Evolutionary conservation across 2,888 invertebrate genomes (phyloP).

Genomic region (Tridacna gigas): DNA sequence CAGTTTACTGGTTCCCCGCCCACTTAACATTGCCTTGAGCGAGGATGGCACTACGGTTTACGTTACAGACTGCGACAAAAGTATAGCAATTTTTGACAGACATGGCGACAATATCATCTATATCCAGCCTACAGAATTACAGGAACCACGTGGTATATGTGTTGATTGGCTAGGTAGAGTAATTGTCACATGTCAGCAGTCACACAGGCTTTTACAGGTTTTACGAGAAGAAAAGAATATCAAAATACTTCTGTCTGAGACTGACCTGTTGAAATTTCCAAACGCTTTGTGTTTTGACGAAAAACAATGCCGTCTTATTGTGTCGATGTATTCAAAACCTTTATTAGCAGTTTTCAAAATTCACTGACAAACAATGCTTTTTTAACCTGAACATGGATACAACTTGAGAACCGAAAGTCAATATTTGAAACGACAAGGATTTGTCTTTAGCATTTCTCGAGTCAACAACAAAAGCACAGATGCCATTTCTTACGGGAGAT

Average conservation of each 20-base stretch:
- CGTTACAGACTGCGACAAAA: conserved; percentile 36
- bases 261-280: conserved; percentile 11
- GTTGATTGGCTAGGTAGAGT: conserved; percentile 35
- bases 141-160: conserved; percentile 40
- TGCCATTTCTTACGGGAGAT: too few species aligned
- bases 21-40: conserved; percentile 38
- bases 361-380: background rate
- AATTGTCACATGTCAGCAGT: conserved; percentile 22
- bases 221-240: conserved; percentile 3
- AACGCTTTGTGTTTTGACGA: conserved; percentile 30
- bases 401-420: too few species aligned
- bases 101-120: conserved; percentile 11
- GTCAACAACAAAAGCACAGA: too few species aligned
- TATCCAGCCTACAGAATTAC: conserved; percentile 21
- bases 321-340: background rate
- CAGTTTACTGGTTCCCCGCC: conserved; percentile 26
- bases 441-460: too few species aligned
- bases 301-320: conserved; percentile 8
- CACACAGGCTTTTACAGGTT: conserved; percentile 34
- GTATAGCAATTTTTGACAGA: conserved; percentile 27
- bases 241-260: conserved; percentile 9
- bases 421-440: too few species aligned
- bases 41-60: conserved; percentile 18
- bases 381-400: background rate
- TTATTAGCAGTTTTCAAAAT: conserved; percentile 7